Evolutionary conservation across 2,888 invertebrate genomes (phyloP), one percentile per base, ranked within the genome.

Genomic region (Drosophila lacicola): DNA sequence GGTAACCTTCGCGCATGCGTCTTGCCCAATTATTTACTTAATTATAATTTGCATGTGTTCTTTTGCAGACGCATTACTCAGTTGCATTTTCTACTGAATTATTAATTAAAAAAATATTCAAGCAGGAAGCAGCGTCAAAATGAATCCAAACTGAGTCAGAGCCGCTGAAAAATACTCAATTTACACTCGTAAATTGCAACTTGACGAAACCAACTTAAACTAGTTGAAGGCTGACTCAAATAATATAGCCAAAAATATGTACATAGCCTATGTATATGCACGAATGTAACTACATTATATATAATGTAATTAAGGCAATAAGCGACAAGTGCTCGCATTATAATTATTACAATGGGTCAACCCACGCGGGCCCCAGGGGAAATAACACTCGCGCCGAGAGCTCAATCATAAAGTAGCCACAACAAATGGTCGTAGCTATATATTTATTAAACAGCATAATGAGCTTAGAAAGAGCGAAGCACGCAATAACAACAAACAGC

Each of bases 1-100:
- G 47, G 44, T 74, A 79, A 73, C 81, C 81, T 81, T 82, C 82
- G 67, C 73, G 80, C 82, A 83, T 73, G 76, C 82, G 67, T 55
- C 25, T 41, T 19, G 50, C 42, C 17, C 54, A 51, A 49, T 39
- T 74, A 55, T 49, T 55, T 29, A 34, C 25, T 54, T 44, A 14
- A 13, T 13, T n/a, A n/a, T 13, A 39, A 36, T 50, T 54, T 17
- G 53, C 44, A 58, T 19, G 36, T 34, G 3, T 54, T 41, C 10
- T 50, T 41, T 47, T n/a, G 34, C 36, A 39, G n/a, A 54, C 42
- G 21, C 6, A 21, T 55, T 44, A 58, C 54, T 47, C 33, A 57
- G 3, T 13, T 47, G n/a, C 39, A 41, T 42, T 49, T 64, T 69
- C 72, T 47, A 36, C 37, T 51, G 55, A 63, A 62, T 21, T 19